Base-by-base conservation (phyloP, 2,113 vertebrate genomes). In the Gallinago undulata region DNA sequence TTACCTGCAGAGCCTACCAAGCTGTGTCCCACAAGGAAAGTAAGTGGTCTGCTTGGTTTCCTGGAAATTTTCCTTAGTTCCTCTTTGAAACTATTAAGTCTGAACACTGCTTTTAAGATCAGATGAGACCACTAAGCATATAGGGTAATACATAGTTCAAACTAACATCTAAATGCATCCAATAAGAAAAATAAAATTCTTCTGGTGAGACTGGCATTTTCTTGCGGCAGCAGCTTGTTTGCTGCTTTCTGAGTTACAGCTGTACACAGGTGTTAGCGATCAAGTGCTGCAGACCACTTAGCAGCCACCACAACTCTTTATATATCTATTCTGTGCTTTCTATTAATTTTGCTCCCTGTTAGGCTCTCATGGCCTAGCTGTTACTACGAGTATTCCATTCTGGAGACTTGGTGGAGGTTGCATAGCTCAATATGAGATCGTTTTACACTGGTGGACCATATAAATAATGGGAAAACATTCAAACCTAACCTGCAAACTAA, bases 1-100 rank as follows among this genome's bases (percentile, higher is more conserved):
- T 39, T 24, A 53, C 18, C 35, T 22, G 22, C 43, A 93, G 45
- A 89, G 25, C 30, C 48, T 31, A 30, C 24, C 0, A 0, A 13
- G 6, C 47, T 21, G 11, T 31, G 47, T 31, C 12, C 33, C 39
- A 37, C 24, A 70, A 53, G 17, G 31, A 67, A 88, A 74, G 6
- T 9, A 37, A 93, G 55, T 13, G 19, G 27, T 4, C n/a, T 64
- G 27, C 18, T 78, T 35, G 7, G 5, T 72, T 90, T 94, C 35
- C 64, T 90, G 50, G 41, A 80, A 57, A 55, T 70, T 56, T 86
- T 56, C 56, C 17, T 67, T 70, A 53, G 8, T 41, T 85, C 73
- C 37, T 55, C 50, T 70, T 51, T 64, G 24, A 73, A 78, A 93
- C 48, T 63, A 35, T 47, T 19, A 81, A 55, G 39, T 14, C n/a